A percentile compares a stretch with the other conserved stretches of the same genome.
phyloP scores from a whole-genome alignment of 2,113 vertebrate species.

The Ptilonorhynchus violaceus region DNA sequence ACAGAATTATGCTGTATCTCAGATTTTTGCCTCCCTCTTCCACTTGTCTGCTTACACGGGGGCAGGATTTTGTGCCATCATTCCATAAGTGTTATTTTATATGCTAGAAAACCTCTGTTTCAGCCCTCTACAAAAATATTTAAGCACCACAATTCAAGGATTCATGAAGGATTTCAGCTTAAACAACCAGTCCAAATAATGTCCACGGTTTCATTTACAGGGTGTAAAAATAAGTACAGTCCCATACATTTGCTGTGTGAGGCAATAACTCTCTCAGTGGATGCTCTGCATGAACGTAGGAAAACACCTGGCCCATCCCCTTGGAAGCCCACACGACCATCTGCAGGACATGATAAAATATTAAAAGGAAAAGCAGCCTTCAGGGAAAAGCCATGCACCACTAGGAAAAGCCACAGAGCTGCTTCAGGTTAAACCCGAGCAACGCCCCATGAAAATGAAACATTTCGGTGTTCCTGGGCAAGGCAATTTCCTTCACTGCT shows the following conservation, averaged over 20 bases:
- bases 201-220: not conserved
- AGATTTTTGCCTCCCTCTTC: not conserved
- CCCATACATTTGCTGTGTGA: not conserved
- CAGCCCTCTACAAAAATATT: not conserved
- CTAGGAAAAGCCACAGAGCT: not conserved
- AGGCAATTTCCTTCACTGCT: not conserved
- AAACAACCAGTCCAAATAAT: not conserved
- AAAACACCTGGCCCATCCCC: not conserved
- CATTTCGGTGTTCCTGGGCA: accelerated
- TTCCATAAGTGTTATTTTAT: not conserved
- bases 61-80: accelerated
- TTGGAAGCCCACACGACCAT: not conserved
- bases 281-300: not conserved
- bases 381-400: not conserved
- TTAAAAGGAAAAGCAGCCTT: not conserved
- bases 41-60: not conserved
- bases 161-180: not conserved
- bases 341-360: not conserved
- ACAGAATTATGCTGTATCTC: not conserved
- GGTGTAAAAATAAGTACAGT: not conserved
- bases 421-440: not conserved
- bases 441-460: not conserved
- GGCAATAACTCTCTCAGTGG: not conserved
- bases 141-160: not conserved
- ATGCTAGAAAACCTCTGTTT: not conserved